These are phyloP conservation scores for Tetrapedia diversipes DNA, from an alignment of 2,888 invertebrate species.

Conservation along the genomic window DNA sequence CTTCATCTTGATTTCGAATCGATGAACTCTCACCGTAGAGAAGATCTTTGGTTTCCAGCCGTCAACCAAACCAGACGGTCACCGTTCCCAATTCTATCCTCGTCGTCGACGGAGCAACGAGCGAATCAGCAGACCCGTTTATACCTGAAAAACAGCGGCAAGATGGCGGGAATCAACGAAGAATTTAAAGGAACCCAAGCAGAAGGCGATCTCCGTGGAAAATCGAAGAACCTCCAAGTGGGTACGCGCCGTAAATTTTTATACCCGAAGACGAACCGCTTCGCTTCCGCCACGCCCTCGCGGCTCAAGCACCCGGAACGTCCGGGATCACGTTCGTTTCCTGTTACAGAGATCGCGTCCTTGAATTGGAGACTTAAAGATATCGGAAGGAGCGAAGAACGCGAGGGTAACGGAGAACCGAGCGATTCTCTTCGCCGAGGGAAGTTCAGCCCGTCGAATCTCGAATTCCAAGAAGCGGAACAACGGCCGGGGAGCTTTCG, in stretches of 20 bases:
- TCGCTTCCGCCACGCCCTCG: slow-evolving; percentile 1
- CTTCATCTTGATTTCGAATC: neutral
- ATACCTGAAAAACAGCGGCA: neutral
- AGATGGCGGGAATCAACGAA: neutral
- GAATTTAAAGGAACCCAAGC: slow-evolving; percentile 13
- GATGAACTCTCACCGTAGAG: neutral
- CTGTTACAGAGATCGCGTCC: neutral
- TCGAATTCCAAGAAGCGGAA: neutral
- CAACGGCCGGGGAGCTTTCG: neutral
- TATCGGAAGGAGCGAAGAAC: neutral
- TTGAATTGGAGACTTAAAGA: slow-evolving; percentile 7
- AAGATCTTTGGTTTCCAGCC: neutral
- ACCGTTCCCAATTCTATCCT: neutral
- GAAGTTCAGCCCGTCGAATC: neutral
- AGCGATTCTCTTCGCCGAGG: neutral
- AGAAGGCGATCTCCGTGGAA: slow-evolving; percentile 12
- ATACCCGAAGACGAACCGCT: slow-evolving; percentile 19
- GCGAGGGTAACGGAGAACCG: neutral
- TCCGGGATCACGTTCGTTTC: neutral
- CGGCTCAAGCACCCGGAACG: neutral
- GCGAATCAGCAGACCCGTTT: neutral
- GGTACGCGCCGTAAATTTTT: slow-evolving; percentile 47
- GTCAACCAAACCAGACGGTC: neutral
- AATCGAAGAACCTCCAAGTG: slow-evolving; percentile 21
- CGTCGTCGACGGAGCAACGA: neutral